phyloP scores from a whole-genome alignment of 1,140 invertebrate species.

The Chironomus striatipennis region DNA sequence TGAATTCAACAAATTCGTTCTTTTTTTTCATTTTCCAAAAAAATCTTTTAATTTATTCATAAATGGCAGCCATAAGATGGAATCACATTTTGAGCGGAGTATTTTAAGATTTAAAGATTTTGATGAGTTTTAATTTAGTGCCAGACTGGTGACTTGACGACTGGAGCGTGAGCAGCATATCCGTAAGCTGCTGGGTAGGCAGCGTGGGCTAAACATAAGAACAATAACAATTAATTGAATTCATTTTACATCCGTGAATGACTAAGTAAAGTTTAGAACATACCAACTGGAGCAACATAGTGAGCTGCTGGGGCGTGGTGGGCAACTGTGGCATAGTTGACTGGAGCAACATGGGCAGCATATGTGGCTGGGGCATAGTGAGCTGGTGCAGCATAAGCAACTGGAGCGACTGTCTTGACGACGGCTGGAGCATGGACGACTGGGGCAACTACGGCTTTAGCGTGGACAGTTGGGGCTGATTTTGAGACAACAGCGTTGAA shows the following conservation, averaged over 20 bases:
- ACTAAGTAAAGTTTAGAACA: not conserved
- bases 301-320: slow-evolving; percentile 25
- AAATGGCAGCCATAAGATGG: slow-evolving; percentile 19
- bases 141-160: slow-evolving; percentile 18
- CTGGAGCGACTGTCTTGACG: slow-evolving; percentile 25
- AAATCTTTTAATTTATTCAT: not conserved
- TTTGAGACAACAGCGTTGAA: slow-evolving; percentile 39
- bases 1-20: slow-evolving; percentile 19
- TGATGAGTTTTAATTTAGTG: not conserved
- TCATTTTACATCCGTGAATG: not conserved
- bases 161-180: slow-evolving; percentile 11
- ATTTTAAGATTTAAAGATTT: not conserved
- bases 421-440: slow-evolving; percentile 32
- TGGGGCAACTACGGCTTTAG: slow-evolving; percentile 29
- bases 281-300: slow-evolving; percentile 2
- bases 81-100: slow-evolving; percentile 17
- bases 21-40: not conserved
- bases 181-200: not conserved
- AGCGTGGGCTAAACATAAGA: not conserved
- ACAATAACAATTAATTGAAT: not conserved
- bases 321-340: slow-evolving; percentile 24
- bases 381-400: slow-evolving; percentile 36
- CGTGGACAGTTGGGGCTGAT: slow-evolving; percentile 45
- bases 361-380: slow-evolving; percentile 36
- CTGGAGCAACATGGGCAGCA: slow-evolving; percentile 34